Base-by-base conservation (phyloP, 64 coral and sea anemone species). In the Montipora capricornis region DNA sequence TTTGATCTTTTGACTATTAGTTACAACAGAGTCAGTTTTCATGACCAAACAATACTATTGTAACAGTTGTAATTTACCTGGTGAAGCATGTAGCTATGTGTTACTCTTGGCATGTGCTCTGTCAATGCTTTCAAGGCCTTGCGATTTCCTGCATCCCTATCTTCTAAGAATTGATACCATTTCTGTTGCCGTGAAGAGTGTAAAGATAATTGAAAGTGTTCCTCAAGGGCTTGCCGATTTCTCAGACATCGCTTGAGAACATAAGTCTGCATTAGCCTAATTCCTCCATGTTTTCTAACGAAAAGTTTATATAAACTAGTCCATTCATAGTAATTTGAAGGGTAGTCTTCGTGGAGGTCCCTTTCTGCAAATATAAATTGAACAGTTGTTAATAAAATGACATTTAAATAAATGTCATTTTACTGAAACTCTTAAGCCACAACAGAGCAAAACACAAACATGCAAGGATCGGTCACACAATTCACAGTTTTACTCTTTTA, bases 301-400 rank as follows among this genome's bases (percentile, higher is more conserved):
- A 99, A 99, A 66, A 99, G 93, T 92, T 99, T 99, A 55, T 99
- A 99, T 70, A 99, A 94, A 89, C 92, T 94, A 87, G 90, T 96
- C 98, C 98, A 99, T 92, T 99, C 98, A 96, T 99, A 99, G 68
- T 99, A 99, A 80, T 93, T 99, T 48, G 96, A 98, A 20, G 96
- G 96, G 64, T 78, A 98, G 80, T 95, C 90, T 60, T 93, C 96
- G 12, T 82, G 88, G n/a, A 92, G 58, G n/a, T 79, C 57, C 24
- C 85, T 84, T 80, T 96, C 98, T 99, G 74, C 62, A 80, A 83
- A 62, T 24, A 44, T 79, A 91, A 47, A 68, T 2, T 82, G 44
- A 88, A 79, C 17, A 75, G 6, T 57, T 8, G 11, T 57, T 8
- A 57, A 11, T 57, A 57, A 8, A 6, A 57, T 37, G 37, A 37